These are phyloP conservation scores for Barypeithes pellucidus DNA, from an alignment of 2,888 invertebrate species.

Conservation along the genomic window DNA sequence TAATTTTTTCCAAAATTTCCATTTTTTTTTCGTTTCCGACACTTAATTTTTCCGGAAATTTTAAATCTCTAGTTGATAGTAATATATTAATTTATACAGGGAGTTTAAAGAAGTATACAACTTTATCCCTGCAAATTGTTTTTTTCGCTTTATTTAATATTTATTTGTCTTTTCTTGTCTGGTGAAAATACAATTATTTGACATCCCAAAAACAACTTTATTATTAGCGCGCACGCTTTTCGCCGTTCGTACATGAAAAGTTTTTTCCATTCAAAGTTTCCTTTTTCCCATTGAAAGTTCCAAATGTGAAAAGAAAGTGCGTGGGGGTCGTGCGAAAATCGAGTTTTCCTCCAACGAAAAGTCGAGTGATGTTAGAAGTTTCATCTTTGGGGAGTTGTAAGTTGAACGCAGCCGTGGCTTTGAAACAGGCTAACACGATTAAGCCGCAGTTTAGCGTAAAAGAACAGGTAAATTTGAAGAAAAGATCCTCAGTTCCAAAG, in stretches of 20 bases:
- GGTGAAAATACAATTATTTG: no score
- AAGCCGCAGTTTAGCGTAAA: constrained; percentile 72
- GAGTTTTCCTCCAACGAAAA: constrained; percentile 11
- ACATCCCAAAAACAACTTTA: neutral
- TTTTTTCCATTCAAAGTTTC: neutral
- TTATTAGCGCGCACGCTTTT: neutral
- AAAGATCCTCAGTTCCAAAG: neutral
- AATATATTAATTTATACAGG: no score
- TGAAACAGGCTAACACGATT: constrained; percentile 68
- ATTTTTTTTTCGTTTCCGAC: no score
- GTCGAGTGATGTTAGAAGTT: constrained; percentile 77
- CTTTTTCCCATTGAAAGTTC: constrained; percentile 11
- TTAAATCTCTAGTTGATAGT: no score
- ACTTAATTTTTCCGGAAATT: no score
- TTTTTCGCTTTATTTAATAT: no score
- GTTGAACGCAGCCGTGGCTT: constrained; percentile 79
- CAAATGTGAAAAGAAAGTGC: constrained; percentile 33
- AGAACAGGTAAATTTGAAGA: constrained; percentile 68
- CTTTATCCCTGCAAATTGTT: no score
- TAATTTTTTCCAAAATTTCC: no score
- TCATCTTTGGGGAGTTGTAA: constrained; percentile 80
- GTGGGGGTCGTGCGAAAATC: constrained; percentile 9
- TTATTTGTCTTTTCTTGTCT: no score
- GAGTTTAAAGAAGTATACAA: no score
- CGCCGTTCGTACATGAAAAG: neutral